Conservation (phyloP, 2,113 vertebrate genomes). For the Triplophysa siluroides region DNA sequence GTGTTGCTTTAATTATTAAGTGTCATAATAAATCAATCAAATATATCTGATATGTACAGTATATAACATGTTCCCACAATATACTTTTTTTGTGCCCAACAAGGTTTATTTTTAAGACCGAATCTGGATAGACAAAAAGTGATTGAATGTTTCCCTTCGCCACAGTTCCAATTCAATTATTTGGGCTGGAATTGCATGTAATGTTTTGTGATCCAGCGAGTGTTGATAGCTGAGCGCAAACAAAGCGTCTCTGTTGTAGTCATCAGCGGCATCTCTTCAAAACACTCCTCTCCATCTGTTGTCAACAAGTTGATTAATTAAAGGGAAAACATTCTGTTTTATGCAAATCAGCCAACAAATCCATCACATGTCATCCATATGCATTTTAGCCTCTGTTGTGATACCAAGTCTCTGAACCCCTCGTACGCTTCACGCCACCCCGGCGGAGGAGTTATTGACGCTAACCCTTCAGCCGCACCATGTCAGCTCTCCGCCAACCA, state of each 20-base stretch:
- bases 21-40: too few species aligned
- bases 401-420: not conserved
- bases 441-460: conserved; percentile 23
- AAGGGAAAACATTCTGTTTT: conserved; percentile 48
- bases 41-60: too few species aligned
- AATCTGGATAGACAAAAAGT: not conserved
- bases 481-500: conserved; percentile 14
- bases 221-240: conserved; percentile 47
- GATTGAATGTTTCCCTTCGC: not conserved
- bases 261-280: conserved; percentile 41
- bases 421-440: not conserved
- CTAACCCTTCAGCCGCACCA: conserved; percentile 23
- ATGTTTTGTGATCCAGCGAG: conserved; percentile 33
- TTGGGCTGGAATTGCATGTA: conserved; percentile 39
- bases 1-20: too few species aligned
- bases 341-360: conserved; percentile 39
- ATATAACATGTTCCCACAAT: not conserved
- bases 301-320: conserved; percentile 50
- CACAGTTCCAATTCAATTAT: conserved; percentile 24
- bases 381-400: conserved; percentile 27
- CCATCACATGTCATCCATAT: conserved; percentile 41
- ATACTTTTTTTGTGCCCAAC: not conserved
- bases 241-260: conserved; percentile 33
- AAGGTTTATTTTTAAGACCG: not conserved
- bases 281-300: conserved; percentile 51